A percentile compares a stretch with the other conserved stretches of the same genome.
phyloP scores from a whole-genome alignment of 2,888 invertebrate genomes.

The Bombylius major region DNA sequence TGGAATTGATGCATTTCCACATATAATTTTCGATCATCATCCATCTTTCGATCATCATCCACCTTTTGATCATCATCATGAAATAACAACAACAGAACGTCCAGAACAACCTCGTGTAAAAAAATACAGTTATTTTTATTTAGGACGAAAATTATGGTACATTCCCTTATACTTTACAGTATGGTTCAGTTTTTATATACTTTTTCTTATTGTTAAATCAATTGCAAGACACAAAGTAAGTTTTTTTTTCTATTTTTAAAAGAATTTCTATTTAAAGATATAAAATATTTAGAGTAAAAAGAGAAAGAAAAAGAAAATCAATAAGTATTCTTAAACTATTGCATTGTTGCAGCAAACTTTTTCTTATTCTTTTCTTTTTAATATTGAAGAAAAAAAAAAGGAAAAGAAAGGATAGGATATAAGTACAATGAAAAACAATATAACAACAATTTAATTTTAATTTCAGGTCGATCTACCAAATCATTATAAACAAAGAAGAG shows the following conservation, averaged over 20 bases:
- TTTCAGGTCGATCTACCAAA: slow-evolving; percentile 34
- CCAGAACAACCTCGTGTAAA: slow-evolving; percentile 38
- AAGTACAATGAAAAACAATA: no score
- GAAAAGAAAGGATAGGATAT: no score
- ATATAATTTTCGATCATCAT: slow-evolving; percentile 20
- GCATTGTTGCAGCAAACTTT: no score
- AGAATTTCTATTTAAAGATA: not conserved
- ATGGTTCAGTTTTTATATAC: slow-evolving; percentile 47
- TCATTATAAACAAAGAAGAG: slow-evolving; percentile 28
- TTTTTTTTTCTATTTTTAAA: not conserved
- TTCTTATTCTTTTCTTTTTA: no score
- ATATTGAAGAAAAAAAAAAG: no score
- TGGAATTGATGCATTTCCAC: slow-evolving; percentile 22
- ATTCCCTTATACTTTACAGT: slow-evolving; percentile 57
- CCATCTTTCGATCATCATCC: slow-evolving; percentile 20
- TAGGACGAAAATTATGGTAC: slow-evolving; percentile 58
- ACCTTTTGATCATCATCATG: slow-evolving; percentile 24
- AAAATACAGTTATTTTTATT: slow-evolving; percentile 54
- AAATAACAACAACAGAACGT: slow-evolving; percentile 24
- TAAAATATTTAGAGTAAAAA: no score
- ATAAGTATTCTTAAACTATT: not conserved
- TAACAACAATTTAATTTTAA: slow-evolving; percentile 6
- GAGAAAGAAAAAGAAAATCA: no score
- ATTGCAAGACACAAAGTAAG: slow-evolving; percentile 52
- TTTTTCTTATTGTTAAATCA: slow-evolving; percentile 51